Evolutionary conservation across 2,797 vertebrate species (phyloP).

Genomic region (Xyrichtys novacula): DNA sequence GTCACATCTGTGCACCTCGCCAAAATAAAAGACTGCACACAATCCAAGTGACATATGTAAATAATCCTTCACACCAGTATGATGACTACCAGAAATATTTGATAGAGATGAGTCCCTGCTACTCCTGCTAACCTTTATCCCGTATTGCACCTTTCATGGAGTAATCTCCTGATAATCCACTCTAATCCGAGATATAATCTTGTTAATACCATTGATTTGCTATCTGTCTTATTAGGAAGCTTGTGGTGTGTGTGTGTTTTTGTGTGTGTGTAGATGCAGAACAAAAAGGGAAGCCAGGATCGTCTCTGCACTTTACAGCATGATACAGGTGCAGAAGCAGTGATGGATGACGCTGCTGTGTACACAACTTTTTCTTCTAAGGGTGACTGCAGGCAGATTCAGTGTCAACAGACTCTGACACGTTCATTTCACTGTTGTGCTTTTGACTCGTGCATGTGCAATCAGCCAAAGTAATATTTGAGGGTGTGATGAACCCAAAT

Average conservation of each 20-base stretch:
- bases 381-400: background rate
- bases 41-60: background rate
- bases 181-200: slow-evolving; percentile 71
- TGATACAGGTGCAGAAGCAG: slow-evolving; percentile 17
- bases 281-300: slow-evolving; percentile 21
- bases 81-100: slow-evolving; percentile 17
- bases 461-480: background rate
- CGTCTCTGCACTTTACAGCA: slow-evolving; percentile 30
- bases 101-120: slow-evolving; percentile 19
- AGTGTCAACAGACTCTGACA: background rate
- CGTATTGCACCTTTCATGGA: slow-evolving; percentile 46
- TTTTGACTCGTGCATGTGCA: background rate
- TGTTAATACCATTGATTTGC: slow-evolving; percentile 61
- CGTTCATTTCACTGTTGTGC: background rate
- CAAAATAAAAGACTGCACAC: background rate
- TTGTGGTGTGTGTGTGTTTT: slow-evolving; percentile 6
- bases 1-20: background rate
- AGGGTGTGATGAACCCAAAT: background rate
- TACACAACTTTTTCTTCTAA: slow-evolving; percentile 19
- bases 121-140: slow-evolving; percentile 57
- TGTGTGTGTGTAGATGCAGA: background rate
- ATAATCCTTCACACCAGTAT: background rate
- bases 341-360: slow-evolving; percentile 7
- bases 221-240: slow-evolving; percentile 44
- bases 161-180: slow-evolving; percentile 71